A percentile compares a stretch with the other conserved stretches of the same genome.
Evolutionary conservation across 92 coral and sea anemone genomes (phyloP).

Genomic region (Siderastrea siderea): DNA sequence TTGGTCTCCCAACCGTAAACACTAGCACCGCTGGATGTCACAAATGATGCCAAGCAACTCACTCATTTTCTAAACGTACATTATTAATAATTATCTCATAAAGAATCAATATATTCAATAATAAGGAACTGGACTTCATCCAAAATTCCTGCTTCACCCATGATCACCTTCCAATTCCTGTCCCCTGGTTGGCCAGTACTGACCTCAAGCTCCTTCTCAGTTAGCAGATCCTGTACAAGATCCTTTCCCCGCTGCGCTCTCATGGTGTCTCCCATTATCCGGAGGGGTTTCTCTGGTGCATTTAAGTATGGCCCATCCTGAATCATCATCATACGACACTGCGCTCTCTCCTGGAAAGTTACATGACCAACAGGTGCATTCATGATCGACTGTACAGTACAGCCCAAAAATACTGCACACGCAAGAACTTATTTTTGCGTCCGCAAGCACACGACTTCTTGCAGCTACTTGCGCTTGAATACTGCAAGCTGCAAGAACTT

Average conservation of each 20-base stretch:
- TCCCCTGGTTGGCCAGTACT: slow-evolving; percentile 12
- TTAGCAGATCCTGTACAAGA: slow-evolving; percentile 93
- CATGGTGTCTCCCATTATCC: slow-evolving; percentile 97
- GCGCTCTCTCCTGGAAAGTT: slow-evolving; percentile 91
- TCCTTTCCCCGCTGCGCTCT: slow-evolving; percentile 97
- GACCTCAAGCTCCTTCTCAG: slow-evolving; percentile 99
- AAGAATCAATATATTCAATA: not conserved
- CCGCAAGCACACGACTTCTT: too few relatives aligned
- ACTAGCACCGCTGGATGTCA: too few relatives aligned
- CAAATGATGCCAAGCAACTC: too few relatives aligned
- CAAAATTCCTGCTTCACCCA: not conserved
- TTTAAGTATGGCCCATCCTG: slow-evolving; percentile 95
- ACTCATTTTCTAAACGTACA: too few relatives aligned
- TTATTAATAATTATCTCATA: too few relatives aligned
- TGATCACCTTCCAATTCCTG: slow-evolving; percentile 50
- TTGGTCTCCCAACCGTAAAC: too few relatives aligned
- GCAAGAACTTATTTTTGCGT: too few relatives aligned
- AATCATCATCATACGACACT: slow-evolving; percentile 98
- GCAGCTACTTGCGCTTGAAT: too few relatives aligned
- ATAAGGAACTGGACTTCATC: not conserved
- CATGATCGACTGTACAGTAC: not conserved
- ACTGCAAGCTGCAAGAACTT: too few relatives aligned
- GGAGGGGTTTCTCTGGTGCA: slow-evolving; percentile 97
- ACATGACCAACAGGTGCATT: not conserved
- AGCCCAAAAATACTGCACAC: not conserved